Base-by-base conservation (phyloP, 2,888 invertebrate genomes). In the Agrotis ipsilon region DNA sequence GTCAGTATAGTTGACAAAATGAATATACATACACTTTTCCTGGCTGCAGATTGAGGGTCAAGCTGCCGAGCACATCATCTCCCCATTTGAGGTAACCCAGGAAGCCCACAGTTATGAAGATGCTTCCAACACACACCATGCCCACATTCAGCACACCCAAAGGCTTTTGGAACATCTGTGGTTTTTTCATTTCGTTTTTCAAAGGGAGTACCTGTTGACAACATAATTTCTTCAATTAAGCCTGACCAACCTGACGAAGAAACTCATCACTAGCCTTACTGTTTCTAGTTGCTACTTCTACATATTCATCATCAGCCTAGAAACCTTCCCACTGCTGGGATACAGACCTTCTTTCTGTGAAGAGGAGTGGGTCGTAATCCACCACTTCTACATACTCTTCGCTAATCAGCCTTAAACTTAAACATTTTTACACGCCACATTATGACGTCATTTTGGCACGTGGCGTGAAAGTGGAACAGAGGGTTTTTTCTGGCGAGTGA, bases 31-130 rank as follows among this genome's bases (percentile, higher is more conserved):
- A 97, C 97, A 96, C 90, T 84, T 96, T 92, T 61, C 94, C 94
- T 60, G 96, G 92, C 19, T 98, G 97, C 65, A 99, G 95, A 93
- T 99, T 99, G 7, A 99, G 96, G 0, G 99, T 99, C 46, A 99
- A 97, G 89, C 98, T 99, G 68, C 98, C 98, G 74, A 97, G 91
- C 3, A 99, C 97, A 0, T 95, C 94, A 11, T 98, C 97, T 0
- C 99, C 99, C 96, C 98, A 99, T 89, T 98, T 97, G 73, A 99
- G 96, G 92, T 99, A 99, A 6, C 99, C 98, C 67, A 98, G 97
- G 92, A 98, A 98, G 46, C 99, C 99, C 75, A 98, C 97, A 1
- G 97, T 95, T 52, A 98, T 96, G 91, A 99, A 98, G 86, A 99
- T 97, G 61, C 96, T 88, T 1, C 98, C 97, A 0, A 99, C 98